Percentiles rank a stretch among this genome's conserved stretches.
These are phyloP conservation scores for Pterocles orientalis DNA, from an alignment of 2,113 vertebrate species.

Conservation along the genomic window DNA sequence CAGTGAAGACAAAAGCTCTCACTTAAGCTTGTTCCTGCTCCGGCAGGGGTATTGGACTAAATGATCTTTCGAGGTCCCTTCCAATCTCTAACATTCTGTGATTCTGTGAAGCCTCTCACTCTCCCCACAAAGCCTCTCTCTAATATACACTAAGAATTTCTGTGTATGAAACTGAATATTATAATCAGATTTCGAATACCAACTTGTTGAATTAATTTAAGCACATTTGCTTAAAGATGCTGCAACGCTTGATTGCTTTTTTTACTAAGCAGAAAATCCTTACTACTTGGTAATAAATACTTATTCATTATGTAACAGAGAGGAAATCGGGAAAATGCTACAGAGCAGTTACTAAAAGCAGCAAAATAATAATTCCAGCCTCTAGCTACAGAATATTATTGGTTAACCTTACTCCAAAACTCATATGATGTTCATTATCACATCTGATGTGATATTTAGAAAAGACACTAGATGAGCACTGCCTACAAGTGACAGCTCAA, in stretches of 20 bases:
- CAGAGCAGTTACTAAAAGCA: slow-evolving; percentile 18
- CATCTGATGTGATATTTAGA: background rate
- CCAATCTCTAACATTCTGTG: too few species aligned
- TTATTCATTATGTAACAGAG: background rate
- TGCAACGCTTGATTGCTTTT: background rate
- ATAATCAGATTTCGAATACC: background rate
- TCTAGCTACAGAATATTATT: background rate
- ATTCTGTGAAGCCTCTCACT: background rate
- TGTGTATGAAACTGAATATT: background rate
- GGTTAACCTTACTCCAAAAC: background rate
- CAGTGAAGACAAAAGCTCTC: background rate
- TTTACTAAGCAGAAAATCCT: slow-evolving; percentile 4
- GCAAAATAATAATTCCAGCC: slow-evolving; percentile 13
- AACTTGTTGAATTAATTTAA: background rate
- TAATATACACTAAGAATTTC: background rate
- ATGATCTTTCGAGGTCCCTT: too few species aligned
- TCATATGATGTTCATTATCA: background rate
- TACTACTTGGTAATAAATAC: slow-evolving; percentile 2
- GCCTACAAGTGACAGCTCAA: background rate
- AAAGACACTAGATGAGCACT: background rate
- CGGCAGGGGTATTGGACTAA: too few species aligned
- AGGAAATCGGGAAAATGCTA: background rate
- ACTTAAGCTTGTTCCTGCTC: background rate
- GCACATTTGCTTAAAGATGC: background rate
- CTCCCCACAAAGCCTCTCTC: background rate